Evolutionary conservation across 1,140 invertebrate genomes (phyloP).

Genomic region (Linepithema humile): DNA sequence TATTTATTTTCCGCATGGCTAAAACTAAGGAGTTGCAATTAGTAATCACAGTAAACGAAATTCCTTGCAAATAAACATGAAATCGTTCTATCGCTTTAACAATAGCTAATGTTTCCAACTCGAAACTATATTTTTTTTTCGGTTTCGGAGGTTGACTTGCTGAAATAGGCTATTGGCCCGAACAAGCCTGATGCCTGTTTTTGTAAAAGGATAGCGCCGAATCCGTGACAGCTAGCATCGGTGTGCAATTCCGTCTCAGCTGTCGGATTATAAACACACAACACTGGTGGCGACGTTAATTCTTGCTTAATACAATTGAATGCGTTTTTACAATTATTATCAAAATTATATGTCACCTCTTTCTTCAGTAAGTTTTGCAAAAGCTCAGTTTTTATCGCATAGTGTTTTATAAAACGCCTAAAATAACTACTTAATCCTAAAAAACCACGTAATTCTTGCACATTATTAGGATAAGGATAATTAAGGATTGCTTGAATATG

Average conservation of each 20-base stretch:
- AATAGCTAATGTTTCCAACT: conserved; percentile 8
- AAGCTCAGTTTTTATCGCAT: too few species aligned
- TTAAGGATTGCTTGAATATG: too few species aligned
- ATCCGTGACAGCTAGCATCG: background rate
- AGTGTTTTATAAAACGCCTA: too few species aligned
- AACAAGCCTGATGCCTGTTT: background rate
- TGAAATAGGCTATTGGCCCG: conserved; percentile 11
- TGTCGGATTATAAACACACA: background rate
- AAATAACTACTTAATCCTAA: too few species aligned
- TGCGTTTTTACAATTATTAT: too few species aligned
- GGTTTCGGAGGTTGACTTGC: background rate
- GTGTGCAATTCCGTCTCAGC: background rate
- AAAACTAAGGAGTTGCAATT: background rate
- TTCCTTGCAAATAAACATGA: conserved; percentile 14
- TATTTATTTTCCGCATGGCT: background rate
- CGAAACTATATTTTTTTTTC: conserved; percentile 15
- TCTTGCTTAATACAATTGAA: background rate
- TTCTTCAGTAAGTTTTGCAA: too few species aligned
- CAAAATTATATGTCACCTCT: too few species aligned
- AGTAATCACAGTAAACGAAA: background rate
- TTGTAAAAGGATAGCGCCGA: background rate
- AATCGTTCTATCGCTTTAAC: conserved; percentile 9
- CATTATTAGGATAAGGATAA: too few species aligned
- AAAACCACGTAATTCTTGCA: too few species aligned
- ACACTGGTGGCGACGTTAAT: background rate